Evolutionary conservation across 2,888 invertebrate species (phyloP), one percentile per base, ranked within the genome.

Genomic region (Odontocerum albicorne): DNA sequence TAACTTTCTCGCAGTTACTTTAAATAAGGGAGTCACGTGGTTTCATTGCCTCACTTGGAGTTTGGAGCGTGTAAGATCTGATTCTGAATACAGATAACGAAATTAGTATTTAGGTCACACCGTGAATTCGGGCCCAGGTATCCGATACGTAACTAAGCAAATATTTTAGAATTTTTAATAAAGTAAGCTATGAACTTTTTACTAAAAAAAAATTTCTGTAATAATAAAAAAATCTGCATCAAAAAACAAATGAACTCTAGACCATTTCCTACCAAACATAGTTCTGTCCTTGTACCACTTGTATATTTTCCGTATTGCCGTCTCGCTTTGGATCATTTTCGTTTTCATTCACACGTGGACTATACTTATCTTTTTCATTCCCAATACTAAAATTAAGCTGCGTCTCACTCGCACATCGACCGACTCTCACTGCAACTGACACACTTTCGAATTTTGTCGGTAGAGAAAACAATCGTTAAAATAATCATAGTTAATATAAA

Each of bases 361-460:
- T n/a, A 22, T 43, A 31, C 31, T n/a, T n/a, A 43, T 17, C 17
- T 13, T 15, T 17, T n/a, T 43, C 31, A 31, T 17, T 31, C 43
- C 17, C n/a, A 16, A n/a, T n/a, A n/a, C n/a, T n/a, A n/a, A n/a
- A n/a, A n/a, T n/a, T n/a, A n/a, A n/a, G n/a, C 43, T 16, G 16
- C 43, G 8, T 43, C 43, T 16, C 13, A 16, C 16, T 43, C 10
- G 16, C 4, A 10, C n/a, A 17, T 31, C 43, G 43, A 43, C 43
- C 43, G 43, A 43, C 43, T 43, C 43, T 43, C 43, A 43, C 43
- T 43, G 43, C 21, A 21, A n/a, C 43, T 43, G 43, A 43, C 43
- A 43, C 43, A 43, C 43, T 43, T 43, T 43, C 43, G 43, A 43
- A 43, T 43, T 12, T 31, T 43, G 43, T 31, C 43, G 27, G 32